Base-by-base conservation (phyloP, 2,888 invertebrate species). In the Fissipunctia ypsillon region DNA sequence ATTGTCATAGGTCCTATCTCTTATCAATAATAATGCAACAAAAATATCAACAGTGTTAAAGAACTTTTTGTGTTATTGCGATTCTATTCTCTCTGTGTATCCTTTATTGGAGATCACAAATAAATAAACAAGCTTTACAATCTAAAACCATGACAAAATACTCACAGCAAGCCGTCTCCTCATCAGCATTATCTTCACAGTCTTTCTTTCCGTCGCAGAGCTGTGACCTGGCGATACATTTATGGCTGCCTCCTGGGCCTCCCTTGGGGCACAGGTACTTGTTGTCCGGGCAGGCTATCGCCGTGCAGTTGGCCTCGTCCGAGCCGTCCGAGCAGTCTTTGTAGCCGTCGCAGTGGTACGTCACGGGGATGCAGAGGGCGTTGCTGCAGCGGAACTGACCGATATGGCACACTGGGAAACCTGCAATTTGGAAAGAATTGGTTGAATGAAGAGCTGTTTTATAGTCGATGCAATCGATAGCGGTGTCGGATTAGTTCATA, bases 331-430 rank as follows among this genome's bases (percentile, higher is more conserved):
- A 97, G 94, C 99, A 99, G 94, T 99, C 99, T 80, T 97, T 97
- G 95, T 98, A 98, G 41, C 98, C 98, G 90, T 98, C 98, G 94
- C 98, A 98, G 92, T 98, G 98, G 94, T 98, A 98, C 65, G 97
- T 97, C 66, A 97, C 97, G 0, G 99, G 99, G 88, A 99, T 99
- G 94, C 99, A 99, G 19, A 99, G 97, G 0, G 98, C 98, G 95
- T 99, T 99, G 84, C 98, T 97, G 95, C 99, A 99, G 52, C 99
- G 97, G 95, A 99, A 99, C 95, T 99, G 99, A 3, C 98, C 98
- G 86, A 97, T 97, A 91, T 98, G 98, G 93, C 99, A 99, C 0
- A 98, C 97, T 0, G 98, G 98, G 92, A 99, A 99, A 94, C 97
- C 99, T 98, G 45, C 5, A 52, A 50, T 10, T 12, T n/a, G 12